These are phyloP conservation scores for Bombus superbus DNA, from an alignment of 1,140 invertebrate species.

Conservation along the genomic window DNA sequence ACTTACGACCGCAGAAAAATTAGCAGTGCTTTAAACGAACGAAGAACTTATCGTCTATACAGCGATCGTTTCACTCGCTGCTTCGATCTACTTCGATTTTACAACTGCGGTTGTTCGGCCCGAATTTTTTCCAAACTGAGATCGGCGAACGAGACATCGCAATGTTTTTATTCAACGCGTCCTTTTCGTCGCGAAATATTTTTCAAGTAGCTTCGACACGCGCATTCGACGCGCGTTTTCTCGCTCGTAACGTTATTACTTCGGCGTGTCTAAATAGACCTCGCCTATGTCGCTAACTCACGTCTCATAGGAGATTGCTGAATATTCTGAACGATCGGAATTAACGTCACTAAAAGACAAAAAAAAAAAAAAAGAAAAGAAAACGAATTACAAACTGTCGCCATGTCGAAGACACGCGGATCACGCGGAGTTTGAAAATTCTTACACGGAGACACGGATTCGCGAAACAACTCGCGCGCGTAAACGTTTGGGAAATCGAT, in stretches of 20 bases:
- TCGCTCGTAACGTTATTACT: neutral
- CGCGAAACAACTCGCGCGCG: no score
- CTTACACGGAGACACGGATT: no score
- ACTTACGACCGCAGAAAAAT: slow-evolving; percentile 11
- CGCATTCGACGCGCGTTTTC: neutral
- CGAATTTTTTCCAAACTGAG: neutral
- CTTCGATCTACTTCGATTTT: neutral
- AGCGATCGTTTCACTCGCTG: neutral
- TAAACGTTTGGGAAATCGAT: no score
- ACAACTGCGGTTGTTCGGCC: neutral
- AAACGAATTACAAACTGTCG: no score
- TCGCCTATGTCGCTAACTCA: neutral
- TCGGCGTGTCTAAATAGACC: neutral
- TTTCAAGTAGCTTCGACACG: neutral
- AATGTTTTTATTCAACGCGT: no score
- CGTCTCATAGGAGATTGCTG: neutral
- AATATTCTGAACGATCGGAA: neutral
- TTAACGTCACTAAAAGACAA: neutral
- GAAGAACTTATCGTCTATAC: neutral
- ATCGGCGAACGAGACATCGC: no score
- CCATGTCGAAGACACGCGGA: no score
- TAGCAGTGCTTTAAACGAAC: slow-evolving; percentile 1
- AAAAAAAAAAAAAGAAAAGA: no score
- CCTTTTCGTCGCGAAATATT: neutral
- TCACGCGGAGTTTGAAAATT: no score